These are phyloP conservation scores for Polydrusus pterygomalis DNA, from an alignment of 2,888 invertebrate genomes.

Conservation along the genomic window DNA sequence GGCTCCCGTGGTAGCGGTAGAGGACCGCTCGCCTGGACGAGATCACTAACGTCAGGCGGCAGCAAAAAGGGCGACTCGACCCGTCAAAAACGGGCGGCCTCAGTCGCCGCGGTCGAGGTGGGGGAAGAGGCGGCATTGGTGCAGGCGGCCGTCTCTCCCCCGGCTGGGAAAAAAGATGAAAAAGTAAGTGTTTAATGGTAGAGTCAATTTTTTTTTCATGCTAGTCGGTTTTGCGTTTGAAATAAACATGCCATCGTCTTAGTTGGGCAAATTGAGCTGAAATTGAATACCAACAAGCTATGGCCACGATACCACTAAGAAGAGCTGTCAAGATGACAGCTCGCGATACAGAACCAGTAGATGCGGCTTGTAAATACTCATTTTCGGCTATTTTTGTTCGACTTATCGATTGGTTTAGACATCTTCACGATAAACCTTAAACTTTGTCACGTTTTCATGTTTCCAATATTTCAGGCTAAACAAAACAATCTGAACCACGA, in stretches of 20 bases:
- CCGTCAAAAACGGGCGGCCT: slow-evolving; percentile 60
- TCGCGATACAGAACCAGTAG: background rate
- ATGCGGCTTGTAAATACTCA: background rate
- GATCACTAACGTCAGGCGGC: slow-evolving; percentile 75
- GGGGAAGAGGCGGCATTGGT: slow-evolving; percentile 74
- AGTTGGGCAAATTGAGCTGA: background rate
- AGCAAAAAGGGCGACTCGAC: slow-evolving; percentile 72
- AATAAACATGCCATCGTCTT: background rate
- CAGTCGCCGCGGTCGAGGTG: slow-evolving; percentile 69
- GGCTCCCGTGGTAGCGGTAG: slow-evolving; percentile 36
- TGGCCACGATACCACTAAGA: background rate
- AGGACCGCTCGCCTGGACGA: slow-evolving; percentile 62
- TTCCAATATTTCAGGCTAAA: slow-evolving; percentile 26
- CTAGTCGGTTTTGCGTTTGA: background rate
- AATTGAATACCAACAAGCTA: slow-evolving; percentile 3
- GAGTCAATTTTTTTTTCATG: background rate
- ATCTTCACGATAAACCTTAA: background rate
- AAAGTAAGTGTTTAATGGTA: slow-evolving; percentile 16
- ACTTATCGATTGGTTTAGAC: background rate
- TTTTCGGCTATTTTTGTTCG: background rate
- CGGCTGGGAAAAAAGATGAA: slow-evolving; percentile 71
- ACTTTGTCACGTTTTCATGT: background rate
- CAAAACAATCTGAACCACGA: slow-evolving; percentile 28
- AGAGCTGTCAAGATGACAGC: slow-evolving; percentile 8
- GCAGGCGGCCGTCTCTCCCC: slow-evolving; percentile 74